phyloP scores from a whole-genome alignment of 1,140 invertebrate genomes.

The Pogonognathellus flavescens region DNA sequence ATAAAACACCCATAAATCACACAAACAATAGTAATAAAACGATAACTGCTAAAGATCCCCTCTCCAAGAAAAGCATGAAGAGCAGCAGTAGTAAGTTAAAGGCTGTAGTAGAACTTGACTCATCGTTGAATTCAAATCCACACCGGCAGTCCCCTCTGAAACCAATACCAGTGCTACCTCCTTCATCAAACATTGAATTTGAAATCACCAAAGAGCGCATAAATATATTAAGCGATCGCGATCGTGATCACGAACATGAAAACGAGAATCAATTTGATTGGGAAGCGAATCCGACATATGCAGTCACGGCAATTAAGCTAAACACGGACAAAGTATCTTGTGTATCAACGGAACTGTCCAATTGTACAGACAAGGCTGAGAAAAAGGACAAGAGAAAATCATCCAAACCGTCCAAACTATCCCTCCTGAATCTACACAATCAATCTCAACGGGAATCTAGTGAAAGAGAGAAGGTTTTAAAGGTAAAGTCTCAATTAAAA shows the following conservation, averaged over 20 bases:
- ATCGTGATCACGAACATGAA: constrained; percentile 33
- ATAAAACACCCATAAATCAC: constrained; percentile 19
- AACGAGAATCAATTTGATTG: constrained; percentile 56
- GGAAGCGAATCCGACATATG: constrained; percentile 56
- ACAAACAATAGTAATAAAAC: constrained; percentile 45
- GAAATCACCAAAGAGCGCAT: background rate
- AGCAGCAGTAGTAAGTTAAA: constrained; percentile 16
- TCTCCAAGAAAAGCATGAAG: background rate
- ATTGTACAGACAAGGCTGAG: constrained; percentile 22
- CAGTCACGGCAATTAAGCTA: constrained; percentile 58
- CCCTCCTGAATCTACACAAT: constrained; percentile 47
- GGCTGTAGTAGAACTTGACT: background rate
- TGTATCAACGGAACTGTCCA: constrained; percentile 5
- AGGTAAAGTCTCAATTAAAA: constrained; percentile 30
- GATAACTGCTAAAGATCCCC: background rate
- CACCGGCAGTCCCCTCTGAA: background rate
- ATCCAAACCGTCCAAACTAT: constrained; percentile 48
- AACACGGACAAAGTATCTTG: background rate
- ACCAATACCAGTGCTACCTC: constrained; percentile 7
- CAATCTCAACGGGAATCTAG: constrained; percentile 25
- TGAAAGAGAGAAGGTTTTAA: constrained; percentile 50
- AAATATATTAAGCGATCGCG: background rate
- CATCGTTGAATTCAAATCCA: background rate
- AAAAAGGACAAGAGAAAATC: constrained; percentile 54
- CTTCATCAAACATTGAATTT: constrained; percentile 51